A percentile compares a stretch with the other conserved stretches of the same genome.
Conservation (phyloP, 2,888 invertebrate species). For the Scaptomyza tumidula region DNA sequence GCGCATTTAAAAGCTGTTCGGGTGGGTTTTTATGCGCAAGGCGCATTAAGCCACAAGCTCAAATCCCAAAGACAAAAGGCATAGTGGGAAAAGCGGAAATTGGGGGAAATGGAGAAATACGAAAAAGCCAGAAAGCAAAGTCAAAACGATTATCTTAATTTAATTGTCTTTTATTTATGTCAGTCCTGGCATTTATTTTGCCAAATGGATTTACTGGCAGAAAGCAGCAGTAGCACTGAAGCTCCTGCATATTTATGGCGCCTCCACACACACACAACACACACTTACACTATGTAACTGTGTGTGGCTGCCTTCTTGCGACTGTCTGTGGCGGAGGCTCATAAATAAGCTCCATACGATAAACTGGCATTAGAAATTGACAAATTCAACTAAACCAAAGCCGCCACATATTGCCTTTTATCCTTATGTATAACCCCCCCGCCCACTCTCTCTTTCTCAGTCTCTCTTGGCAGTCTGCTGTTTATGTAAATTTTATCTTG, state of each 20-base stretch:
- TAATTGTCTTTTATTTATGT: conserved; percentile 81
- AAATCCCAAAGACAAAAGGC: conserved; percentile 18
- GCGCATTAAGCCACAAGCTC: conserved; percentile 42
- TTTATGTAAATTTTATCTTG: conserved; percentile 62
- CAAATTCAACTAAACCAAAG: conserved; percentile 66
- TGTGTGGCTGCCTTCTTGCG: conserved; percentile 45
- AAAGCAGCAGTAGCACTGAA: conserved; percentile 45
- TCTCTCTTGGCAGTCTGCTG: not conserved
- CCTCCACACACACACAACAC: conserved; percentile 6
- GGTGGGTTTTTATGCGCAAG: conserved; percentile 15
- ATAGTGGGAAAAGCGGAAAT: conserved; percentile 7
- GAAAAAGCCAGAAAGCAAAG: conserved; percentile 54
- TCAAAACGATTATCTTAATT: conserved; percentile 80
- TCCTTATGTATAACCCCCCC: too few species aligned
- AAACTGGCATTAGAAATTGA: conserved; percentile 79
- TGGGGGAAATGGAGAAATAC: conserved; percentile 20
- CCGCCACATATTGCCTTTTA: conserved; percentile 36
- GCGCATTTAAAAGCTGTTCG: conserved; percentile 75
- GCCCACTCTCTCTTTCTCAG: too few species aligned
- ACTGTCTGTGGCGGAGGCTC: conserved; percentile 56
- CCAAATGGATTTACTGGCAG: conserved; percentile 75
- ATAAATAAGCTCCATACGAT: conserved; percentile 75
- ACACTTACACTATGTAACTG: not conserved
- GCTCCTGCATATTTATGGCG: conserved; percentile 72
- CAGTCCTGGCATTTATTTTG: conserved; percentile 80